Evolutionary conservation across 2,797 vertebrate genomes (phyloP), one percentile per base, ranked within the genome.

Genomic region (Mormyrus proboscirostris): DNA sequence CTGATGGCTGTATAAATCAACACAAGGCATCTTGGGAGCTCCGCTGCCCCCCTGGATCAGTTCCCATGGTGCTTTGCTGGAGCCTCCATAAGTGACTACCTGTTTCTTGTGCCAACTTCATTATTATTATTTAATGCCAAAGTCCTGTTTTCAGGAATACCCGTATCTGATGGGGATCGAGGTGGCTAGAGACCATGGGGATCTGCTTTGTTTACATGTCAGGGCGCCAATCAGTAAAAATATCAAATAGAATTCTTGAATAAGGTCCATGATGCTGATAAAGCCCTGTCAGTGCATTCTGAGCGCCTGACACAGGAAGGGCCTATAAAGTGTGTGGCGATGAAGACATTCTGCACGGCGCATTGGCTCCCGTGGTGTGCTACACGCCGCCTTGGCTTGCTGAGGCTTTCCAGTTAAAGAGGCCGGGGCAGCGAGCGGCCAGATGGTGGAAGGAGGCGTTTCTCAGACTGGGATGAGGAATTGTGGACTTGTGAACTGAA

Each of bases 1-100:
- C 92, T 91, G 92, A 93, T 92, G 92, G 92, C 92, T 90, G 87
- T 91, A 93, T 94, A 94, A 94, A 94, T 94, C 93, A 94, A 91
- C 92, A 65, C 22, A 29, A 41, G 29, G 25, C 59, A 51, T 44
- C 29, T 8, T 55, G 16, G 59, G 47, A 62, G 22, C 19, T 33
- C 65, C 2, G 65, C 25, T 6, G 41, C 16, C 22, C 10, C 82
- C 59, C 19, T 47, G 9, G 9, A 29, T 41, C 25, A 3, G 29
- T 38, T 86, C 59, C 88, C 69, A 55, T 22, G 50, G 16, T 51
- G 25, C 53, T 22, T 62, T 51, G 10, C 41, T 87, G 47, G 38
- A 47, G 65, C 33, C 49, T 82, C 38, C 38, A 41, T 82, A 41
- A 82, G 38, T 82, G 65, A 53, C 49, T 19, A 29, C 88, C 16